phyloP scores from a whole-genome alignment of 2,113 vertebrate species.

The Sinocyclocheilus grahami region DNA sequence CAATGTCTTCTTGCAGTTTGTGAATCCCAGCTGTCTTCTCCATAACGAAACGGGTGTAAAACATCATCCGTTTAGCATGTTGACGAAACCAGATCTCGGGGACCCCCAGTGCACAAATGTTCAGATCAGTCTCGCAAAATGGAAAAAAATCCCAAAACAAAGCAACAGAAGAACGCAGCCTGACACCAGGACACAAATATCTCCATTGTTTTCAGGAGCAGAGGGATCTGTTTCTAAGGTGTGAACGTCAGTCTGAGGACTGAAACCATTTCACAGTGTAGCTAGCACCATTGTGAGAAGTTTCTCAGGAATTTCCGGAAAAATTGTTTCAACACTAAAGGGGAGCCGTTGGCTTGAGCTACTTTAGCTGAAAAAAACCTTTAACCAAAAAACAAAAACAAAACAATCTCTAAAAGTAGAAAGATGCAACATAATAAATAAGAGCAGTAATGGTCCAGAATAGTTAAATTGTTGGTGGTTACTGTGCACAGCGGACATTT shows the following conservation, averaged over 20 bases:
- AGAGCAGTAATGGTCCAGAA: constrained; percentile 80
- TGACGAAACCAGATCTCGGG: not conserved
- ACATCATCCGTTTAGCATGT: not conserved
- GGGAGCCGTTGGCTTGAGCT: constrained; percentile 67
- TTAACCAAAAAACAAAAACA: constrained; percentile 59
- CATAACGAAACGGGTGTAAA: not conserved
- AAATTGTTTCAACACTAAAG: constrained; percentile 77
- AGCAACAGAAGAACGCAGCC: constrained; percentile 49
- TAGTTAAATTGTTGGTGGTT: constrained; percentile 89
- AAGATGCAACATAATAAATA: constrained; percentile 98
- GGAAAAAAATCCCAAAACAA: constrained; percentile 54
- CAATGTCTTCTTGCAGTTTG: constrained; percentile 34
- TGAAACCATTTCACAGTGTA: constrained; percentile 99
- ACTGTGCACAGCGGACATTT: constrained; percentile 94
- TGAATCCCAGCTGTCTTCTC: constrained; percentile 55
- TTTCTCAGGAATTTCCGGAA: constrained; percentile 74
- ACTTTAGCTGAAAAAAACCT: constrained; percentile 65
- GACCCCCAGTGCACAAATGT: not conserved
- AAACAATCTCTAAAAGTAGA: constrained; percentile 69
- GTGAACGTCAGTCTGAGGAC: constrained; percentile 55
- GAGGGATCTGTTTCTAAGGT: constrained; percentile 34
- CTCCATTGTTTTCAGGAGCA: constrained; percentile 19
- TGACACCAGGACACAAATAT: not conserved
- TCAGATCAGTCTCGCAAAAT: constrained; percentile 15
- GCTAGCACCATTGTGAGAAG: constrained; percentile 97